Evolutionary conservation across 1,140 invertebrate genomes (phyloP), one percentile per base, ranked within the genome.

Genomic region (Drosophila busckii): DNA sequence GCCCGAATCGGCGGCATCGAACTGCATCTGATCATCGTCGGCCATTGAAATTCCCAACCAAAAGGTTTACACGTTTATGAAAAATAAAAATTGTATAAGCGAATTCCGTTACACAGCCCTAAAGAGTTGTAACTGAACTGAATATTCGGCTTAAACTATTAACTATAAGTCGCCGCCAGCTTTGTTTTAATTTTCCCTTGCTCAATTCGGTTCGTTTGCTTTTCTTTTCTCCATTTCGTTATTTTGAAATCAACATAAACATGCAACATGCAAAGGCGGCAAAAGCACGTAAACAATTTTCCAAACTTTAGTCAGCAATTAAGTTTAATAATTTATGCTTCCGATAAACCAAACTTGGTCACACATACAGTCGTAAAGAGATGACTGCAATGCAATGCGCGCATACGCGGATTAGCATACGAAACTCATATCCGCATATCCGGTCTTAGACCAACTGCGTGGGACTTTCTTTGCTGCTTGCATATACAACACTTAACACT

Each of bases 361-460:
- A 46, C 12, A 28, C 25, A n/a, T n/a, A n/a, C n/a, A n/a, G n/a
- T 40, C 54, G 34, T 58, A 49, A 16, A 34, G 7, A 9, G 49
- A 35, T 7, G 20, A 12, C 15, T 2, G 23, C 28, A 28, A 37
- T 34, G 53, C 40, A 41, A 46, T 42, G 15, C 32, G 12, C 16
- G 25, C 48, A 63, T 37, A 16, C 29, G 69, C 41, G 22, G 40
- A 45, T 54, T 35, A 54, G 35, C 67, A 64, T 70, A 64, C 41
- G 94, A 89, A 97, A 99, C 90, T 99, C 44, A 99, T 97, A 90
- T 97, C 95, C 55, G 98, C 49, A 99, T 97, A 89, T 98, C 95
- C 97, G 68, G 50, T 7, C n/a, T n/a, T n/a, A n/a, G n/a, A n/a
- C n/a, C n/a, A n/a, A n/a, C n/a, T n/a, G n/a, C n/a, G n/a, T n/a